These are phyloP conservation scores for Steinernema hermaphroditum DNA, from an alignment of 2,888 invertebrate species.

Conservation along the genomic window DNA sequence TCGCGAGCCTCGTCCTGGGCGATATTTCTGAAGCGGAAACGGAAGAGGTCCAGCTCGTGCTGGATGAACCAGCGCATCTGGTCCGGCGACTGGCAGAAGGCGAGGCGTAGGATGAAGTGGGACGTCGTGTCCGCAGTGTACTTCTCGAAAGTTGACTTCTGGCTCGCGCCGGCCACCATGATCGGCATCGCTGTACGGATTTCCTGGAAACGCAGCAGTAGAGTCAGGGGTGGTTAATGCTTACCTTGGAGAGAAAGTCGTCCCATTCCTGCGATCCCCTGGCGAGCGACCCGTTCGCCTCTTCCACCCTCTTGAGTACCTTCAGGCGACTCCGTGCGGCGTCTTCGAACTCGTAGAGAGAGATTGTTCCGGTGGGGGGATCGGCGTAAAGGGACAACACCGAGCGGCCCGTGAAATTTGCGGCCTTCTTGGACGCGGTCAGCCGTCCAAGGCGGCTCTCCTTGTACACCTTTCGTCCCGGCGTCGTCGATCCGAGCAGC, in stretches of 20 bases:
- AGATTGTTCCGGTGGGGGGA: conserved; percentile 54
- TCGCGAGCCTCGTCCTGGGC: neutral
- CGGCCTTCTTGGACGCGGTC: neutral
- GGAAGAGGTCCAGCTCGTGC: conserved; percentile 87
- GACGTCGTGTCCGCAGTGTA: conserved; percentile 78
- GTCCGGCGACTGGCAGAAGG: conserved; percentile 83
- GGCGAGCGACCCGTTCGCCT: conserved; percentile 40
- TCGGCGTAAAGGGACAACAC: conserved; percentile 49
- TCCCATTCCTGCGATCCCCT: conserved; percentile 34
- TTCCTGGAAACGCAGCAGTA: conserved; percentile 29
- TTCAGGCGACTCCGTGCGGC: conserved; percentile 54
- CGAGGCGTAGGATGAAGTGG: conserved; percentile 87
- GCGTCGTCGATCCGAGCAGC: conserved; percentile 19
- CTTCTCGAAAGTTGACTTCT: conserved; percentile 24
- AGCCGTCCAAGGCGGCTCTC: neutral
- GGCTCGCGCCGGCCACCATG: neutral
- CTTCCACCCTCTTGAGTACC: conserved; percentile 49
- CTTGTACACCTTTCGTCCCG: conserved; percentile 3
- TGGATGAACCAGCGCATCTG: conserved; percentile 83
- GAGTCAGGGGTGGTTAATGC: neutral
- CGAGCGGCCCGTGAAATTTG: neutral
- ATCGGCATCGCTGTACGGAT: conserved; percentile 37
- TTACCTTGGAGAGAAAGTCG: conserved; percentile 1
- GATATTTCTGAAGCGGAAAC: conserved; percentile 68
- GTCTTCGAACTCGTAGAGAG: conserved; percentile 59